A percentile compares a stretch with the other conserved stretches of the same genome.
Evolutionary conservation across 1,140 invertebrate species (phyloP).

Genomic region (Phortica variegata): DNA sequence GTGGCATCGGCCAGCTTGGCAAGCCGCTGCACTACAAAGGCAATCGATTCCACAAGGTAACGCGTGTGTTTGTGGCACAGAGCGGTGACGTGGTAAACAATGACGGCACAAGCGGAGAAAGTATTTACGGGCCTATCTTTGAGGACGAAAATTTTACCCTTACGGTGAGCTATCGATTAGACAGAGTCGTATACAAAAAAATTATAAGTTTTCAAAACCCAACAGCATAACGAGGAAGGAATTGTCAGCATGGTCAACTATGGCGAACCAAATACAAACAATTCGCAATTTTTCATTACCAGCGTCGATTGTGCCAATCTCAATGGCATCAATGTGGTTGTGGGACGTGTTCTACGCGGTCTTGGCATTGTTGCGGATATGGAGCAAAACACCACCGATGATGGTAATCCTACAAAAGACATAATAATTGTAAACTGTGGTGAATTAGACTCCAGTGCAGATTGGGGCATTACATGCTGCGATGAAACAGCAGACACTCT

Average conservation of each 20-base stretch:
- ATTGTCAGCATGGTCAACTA: constrained; percentile 89
- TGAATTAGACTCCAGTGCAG: constrained; percentile 63
- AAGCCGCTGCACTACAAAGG: constrained; percentile 77
- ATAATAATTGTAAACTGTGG: constrained; percentile 73
- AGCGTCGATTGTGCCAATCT: constrained; percentile 80
- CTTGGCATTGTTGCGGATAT: constrained; percentile 69
- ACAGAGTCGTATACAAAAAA: too few relatives aligned
- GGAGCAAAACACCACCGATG: constrained; percentile 61
- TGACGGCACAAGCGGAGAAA: constrained; percentile 86
- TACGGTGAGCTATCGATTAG: constrained; percentile 57
- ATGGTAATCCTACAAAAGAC: constrained; percentile 64
- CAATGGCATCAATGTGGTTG: constrained; percentile 87
- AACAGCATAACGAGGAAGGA: constrained; percentile 63
- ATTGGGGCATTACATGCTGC: constrained; percentile 68
- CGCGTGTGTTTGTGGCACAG: constrained; percentile 77
- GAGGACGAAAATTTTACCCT: constrained; percentile 87
- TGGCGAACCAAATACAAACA: constrained; percentile 81
- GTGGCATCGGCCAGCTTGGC: constrained; percentile 67
- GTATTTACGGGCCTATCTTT: constrained; percentile 89
- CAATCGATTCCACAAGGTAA: constrained; percentile 71
- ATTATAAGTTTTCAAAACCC: not conserved
- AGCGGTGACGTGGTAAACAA: constrained; percentile 76
- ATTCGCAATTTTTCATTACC: constrained; percentile 94
- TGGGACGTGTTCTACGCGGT: constrained; percentile 78
- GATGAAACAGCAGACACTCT: constrained; percentile 71